Evolutionary conservation across 2,888 invertebrate species (phyloP), one percentile per base, ranked within the genome.

Genomic region (Anodontia alba): DNA sequence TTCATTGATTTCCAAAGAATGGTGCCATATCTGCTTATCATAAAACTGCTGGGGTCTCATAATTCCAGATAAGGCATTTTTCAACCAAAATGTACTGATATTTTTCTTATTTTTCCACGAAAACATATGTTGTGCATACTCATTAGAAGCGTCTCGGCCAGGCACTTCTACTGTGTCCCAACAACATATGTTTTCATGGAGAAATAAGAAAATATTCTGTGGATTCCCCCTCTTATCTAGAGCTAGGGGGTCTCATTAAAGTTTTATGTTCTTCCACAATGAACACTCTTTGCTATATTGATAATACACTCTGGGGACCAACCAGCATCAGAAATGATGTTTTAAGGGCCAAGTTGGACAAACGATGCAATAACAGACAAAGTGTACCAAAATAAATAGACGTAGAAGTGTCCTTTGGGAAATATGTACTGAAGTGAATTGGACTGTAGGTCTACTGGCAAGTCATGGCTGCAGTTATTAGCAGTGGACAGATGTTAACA

Each of bases 191-290:
- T n/a, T n/a, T n/a, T n/a, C n/a, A n/a, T n/a, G n/a, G n/a, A n/a
- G n/a, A n/a, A n/a, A n/a, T n/a, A n/a, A n/a, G n/a, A n/a, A n/a
- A n/a, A n/a, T n/a, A n/a, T n/a, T n/a, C n/a, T n/a, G n/a, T n/a
- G n/a, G n/a, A n/a, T n/a, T n/a, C n/a, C n/a, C n/a, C n/a, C n/a
- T n/a, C n/a, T n/a, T n/a, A n/a, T n/a, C n/a, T n/a, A n/a, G n/a
- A n/a, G n/a, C n/a, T n/a, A n/a, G n/a, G 73, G 62, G 42, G 42
- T 29, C 78, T 81, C 84, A 84, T 84, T 84, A 84, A 84, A 81
- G 70, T 84, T 84, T 84, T 73, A 84, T 78, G 73, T 78, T 73
- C 49, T 66, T 26, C 33, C 33, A 46, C 68, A 66, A 66, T 67
- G 49, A 49, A 70, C 73, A 73, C 76, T 69, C 73, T 69, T 46